Percentiles rank a stretch among this genome's conserved stretches.
Evolutionary conservation across 2,888 invertebrate genomes (phyloP).

Genomic region (Drosophila hamatofila): DNA sequence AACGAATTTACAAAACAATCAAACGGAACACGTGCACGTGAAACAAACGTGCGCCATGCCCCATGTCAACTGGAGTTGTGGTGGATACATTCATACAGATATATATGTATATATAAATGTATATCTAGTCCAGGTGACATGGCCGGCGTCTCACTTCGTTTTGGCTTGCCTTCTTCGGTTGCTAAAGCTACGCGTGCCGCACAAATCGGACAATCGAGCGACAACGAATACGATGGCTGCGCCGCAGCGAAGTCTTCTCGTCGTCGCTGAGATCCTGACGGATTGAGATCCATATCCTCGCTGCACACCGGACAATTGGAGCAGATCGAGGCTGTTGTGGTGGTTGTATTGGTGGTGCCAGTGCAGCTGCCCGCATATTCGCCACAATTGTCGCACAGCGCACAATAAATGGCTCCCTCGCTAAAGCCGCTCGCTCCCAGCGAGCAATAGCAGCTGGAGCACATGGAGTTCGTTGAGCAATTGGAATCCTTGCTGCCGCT

Average conservation of each 20-base stretch:
- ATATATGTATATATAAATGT: not conserved
- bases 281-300: conserved; percentile 41
- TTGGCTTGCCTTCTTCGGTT: conserved; percentile 83
- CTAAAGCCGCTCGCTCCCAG: conserved; percentile 79
- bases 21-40: conserved; percentile 75
- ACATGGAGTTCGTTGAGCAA: conserved; percentile 60
- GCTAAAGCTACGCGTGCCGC: conserved; percentile 58
- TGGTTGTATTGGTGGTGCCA: conserved; percentile 71
- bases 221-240: conserved; percentile 59
- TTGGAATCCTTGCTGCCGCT: conserved; percentile 86
- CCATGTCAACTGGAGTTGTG: conserved; percentile 37
- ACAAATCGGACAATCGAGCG: conserved; percentile 80
- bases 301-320: conserved; percentile 79
- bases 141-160: conserved; percentile 63
- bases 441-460: conserved; percentile 80
- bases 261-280: conserved; percentile 25
- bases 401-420: conserved; percentile 81
- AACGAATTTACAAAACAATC: conserved; percentile 80
- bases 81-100: not conserved
- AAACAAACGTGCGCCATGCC: conserved; percentile 50
- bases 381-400: conserved; percentile 80
- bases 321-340: conserved; percentile 71
- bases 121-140: conserved; percentile 33
- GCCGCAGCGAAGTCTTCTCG: conserved; percentile 52
- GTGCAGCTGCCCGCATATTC: conserved; percentile 62